Base-by-base conservation (phyloP, 2,113 vertebrate species). In the Callionymus lyra region DNA sequence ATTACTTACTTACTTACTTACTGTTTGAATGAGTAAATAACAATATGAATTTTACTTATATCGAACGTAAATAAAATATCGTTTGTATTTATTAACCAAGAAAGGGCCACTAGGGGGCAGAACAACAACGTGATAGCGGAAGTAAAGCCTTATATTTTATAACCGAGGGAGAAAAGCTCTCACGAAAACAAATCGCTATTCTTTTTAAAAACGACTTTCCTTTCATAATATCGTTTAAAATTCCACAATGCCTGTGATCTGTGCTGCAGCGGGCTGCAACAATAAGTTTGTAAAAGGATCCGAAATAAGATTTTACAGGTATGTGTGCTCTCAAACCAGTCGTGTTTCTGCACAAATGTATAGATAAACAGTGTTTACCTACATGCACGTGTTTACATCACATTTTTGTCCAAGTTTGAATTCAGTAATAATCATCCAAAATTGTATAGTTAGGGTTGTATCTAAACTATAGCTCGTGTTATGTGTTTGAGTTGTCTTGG, bases 301-400 rank as follows among this genome's bases (percentile, higher is more conserved):
- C 1, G 82, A 85, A 36, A 86, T 87, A 16, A 31, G 84, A 12
- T 87, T 87, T 71, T 87, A 87, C 59, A 74, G 84, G 86, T 87
- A 58, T 44, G 63, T 47, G 44, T 34, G 21, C 21, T 27, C 8
- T 27, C 21, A 27, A 27, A 27, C 21, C 21, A 27, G 8, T 13
- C n/a, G 9, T 37, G 34, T 13, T 14, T 36, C 2, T 14, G 34
- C 15, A 14, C 6, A 36, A 13, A 5, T 13, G 33, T 2, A 34
- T 34, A n/a, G 10, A 34, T 6, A 34, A n/a, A 6, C 6, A 34
- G 2, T 34, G 33, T 34, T 4, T 34, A 12, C 33, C 10, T n/a
- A 34, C 5, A n/a, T 34, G n/a, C n/a, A n/a, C n/a, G n/a, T n/a
- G n/a, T n/a, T n/a, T n/a, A n/a, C n/a, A n/a, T n/a, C n/a, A n/a